A percentile compares a stretch with the other conserved stretches of the same genome.
These are phyloP conservation scores for Hapalemur alaotrensis DNA, from an alignment of 2,797 vertebrate genomes.

Conservation along the genomic window DNA sequence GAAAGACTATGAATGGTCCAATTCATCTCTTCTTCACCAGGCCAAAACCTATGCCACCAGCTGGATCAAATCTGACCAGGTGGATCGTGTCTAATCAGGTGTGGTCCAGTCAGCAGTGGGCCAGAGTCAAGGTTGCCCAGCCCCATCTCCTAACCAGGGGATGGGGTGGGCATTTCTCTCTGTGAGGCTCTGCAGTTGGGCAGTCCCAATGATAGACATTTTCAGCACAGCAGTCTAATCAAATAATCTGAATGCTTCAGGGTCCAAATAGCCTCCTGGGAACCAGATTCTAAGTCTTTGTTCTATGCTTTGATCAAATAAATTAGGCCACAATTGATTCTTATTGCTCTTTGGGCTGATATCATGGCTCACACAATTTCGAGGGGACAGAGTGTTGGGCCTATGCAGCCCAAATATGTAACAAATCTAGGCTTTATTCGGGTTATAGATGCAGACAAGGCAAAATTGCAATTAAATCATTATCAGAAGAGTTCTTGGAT, in stretches of 20 bases:
- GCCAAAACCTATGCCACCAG: not conserved
- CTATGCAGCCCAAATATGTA: not conserved
- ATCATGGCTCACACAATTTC: not conserved
- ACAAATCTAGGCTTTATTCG: not conserved
- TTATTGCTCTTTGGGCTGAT: not conserved
- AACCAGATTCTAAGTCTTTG: not conserved
- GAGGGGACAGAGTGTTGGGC: too few relatives aligned
- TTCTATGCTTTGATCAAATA: not conserved
- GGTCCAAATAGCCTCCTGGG: not conserved
- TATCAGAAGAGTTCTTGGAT: not conserved
- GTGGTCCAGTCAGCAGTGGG: not conserved
- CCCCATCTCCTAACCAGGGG: not conserved
- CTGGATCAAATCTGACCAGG: not conserved
- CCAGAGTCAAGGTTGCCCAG: not conserved
- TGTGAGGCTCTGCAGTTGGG: not conserved
- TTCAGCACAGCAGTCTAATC: rapidly evolving
- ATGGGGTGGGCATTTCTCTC: not conserved
- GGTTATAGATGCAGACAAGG: not conserved
- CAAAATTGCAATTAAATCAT: not conserved
- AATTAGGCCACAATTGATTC: not conserved
- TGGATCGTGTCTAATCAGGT: not conserved
- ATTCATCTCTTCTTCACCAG: not conserved
- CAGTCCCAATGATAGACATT: not conserved
- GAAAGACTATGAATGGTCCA: not conserved
- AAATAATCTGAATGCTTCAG: not conserved